Base-by-base conservation (phyloP, 1,140 invertebrate genomes). In the Globodera rostochiensis region DNA sequence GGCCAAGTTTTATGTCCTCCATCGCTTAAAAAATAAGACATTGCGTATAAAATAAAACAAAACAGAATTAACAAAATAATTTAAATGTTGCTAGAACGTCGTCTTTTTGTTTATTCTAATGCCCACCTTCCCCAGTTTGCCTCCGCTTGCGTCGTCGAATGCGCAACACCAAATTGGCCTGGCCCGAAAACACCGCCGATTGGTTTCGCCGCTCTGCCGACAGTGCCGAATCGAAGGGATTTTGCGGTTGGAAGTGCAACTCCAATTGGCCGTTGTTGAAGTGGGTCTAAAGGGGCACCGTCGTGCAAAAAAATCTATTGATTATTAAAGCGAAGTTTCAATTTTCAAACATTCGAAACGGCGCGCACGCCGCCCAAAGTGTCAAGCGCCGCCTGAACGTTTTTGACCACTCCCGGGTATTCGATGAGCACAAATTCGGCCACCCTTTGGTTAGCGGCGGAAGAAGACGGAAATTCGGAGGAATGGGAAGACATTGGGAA, bases 321-420 rank as follows among this genome's bases (percentile, higher is more conserved):
- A 36, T 36, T 36, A 36, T 36, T 36, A 36, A 36, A 36, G 36
- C 1, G 36, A 36, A 36, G 36, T 36, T 36, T 13, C 21, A 83
- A 82, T 47, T 11, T 57, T 67, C 13, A 80, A 77, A 88, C 86
- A 47, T 75, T 49, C 49, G 57, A 47, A 46, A 89, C 79, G 15
- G 70, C 71, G 6, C 73, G 46, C 8, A 87, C 19, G 50, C 88
- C 88, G 36, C 87, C 87, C n/a, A 89, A 77, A 8, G 88, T 89
- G 46, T 79, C 73, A 47, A 88, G 53, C 13, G 87, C 87, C 49
- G 82, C 81, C 21, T 89, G 85, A 6, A 82, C 71, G 82, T 88
- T 86, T 67, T 84, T 84, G 25, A 88, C 73, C 25, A 88, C 80
- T 50, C 85, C 87, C 7, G 87, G 87, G 84, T 89, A 87, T 73